Conservation (phyloP, 92 coral and sea anemone species). For the Umimayanthus kanabou region DNA sequence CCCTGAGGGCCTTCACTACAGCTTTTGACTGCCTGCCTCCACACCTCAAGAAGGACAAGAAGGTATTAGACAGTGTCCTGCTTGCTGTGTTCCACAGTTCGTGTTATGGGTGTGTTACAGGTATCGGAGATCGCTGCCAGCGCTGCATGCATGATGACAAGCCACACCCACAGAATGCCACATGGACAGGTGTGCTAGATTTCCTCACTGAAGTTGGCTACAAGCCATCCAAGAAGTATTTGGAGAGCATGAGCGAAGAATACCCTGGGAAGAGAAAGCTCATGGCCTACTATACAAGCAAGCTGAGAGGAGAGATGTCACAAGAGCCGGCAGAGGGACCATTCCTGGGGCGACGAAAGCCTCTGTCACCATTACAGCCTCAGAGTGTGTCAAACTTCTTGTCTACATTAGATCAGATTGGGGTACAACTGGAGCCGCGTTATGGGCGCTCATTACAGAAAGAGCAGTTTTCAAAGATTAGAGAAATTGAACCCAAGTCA, state of each 20-base stretch:
- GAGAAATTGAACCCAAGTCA: slow-evolving; percentile 41
- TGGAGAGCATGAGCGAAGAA: slow-evolving; percentile 55
- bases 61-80: slow-evolving; percentile 59
- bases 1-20: slow-evolving; percentile 57
- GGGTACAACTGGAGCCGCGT: not conserved
- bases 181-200: slow-evolving; percentile 70
- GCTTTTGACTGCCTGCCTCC: slow-evolving; percentile 64
- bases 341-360: slow-evolving; percentile 24
- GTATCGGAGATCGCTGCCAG: slow-evolving; percentile 67
- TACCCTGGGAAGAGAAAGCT: slow-evolving; percentile 51
- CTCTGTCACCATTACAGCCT: slow-evolving; percentile 43
- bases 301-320: slow-evolving; percentile 45
- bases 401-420: slow-evolving; percentile 42
- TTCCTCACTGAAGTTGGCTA: slow-evolving; percentile 54
- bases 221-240: slow-evolving; percentile 58
- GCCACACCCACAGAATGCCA: slow-evolving; percentile 67
- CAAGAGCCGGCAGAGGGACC: slow-evolving; percentile 49
- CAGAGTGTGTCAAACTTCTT: slow-evolving; percentile 36
- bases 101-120: slow-evolving; percentile 75
- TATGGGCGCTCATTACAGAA: slow-evolving; percentile 18
- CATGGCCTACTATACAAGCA: slow-evolving; percentile 49
- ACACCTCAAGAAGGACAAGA: slow-evolving; percentile 51
- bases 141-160: slow-evolving; percentile 57
- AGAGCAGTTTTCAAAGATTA: slow-evolving; percentile 38
- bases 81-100: slow-evolving; percentile 70